Conservation (phyloP, 2,113 vertebrate species). For the Tychaedon coryphoeus region DNA sequence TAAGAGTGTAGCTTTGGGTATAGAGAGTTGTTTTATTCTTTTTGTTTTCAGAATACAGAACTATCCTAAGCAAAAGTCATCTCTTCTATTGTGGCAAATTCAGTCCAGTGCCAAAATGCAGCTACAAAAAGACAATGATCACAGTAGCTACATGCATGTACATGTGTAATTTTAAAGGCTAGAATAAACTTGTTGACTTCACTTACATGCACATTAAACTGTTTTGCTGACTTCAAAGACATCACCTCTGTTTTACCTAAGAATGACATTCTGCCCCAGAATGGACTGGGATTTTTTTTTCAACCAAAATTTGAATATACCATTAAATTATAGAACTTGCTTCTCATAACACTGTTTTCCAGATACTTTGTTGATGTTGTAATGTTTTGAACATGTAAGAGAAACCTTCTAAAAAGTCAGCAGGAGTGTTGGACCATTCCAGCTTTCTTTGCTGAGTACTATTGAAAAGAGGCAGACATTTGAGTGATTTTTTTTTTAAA, state of each 20-base stretch:
- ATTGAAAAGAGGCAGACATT: background rate
- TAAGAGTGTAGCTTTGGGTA: background rate
- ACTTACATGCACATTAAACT: background rate
- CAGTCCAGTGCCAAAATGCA: background rate
- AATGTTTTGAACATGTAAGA: background rate
- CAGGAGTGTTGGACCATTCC: background rate
- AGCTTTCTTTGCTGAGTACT: background rate
- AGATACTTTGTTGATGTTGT: background rate
- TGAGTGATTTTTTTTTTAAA: background rate
- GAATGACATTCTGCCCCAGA: background rate
- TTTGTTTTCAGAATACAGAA: background rate
- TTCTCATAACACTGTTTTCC: background rate
- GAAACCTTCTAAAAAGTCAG: background rate
- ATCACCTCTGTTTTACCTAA: background rate
- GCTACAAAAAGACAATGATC: conserved; percentile 5
- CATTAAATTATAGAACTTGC: background rate
- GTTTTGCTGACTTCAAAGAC: conserved; percentile 29
- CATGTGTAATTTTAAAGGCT: conserved; percentile 9
- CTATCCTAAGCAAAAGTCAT: background rate
- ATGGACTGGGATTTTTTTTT: background rate
- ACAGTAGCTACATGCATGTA: background rate
- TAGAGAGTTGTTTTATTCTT: background rate
- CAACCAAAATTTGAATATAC: background rate
- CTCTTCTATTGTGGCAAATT: conserved; percentile 12
- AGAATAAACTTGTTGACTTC: background rate